phyloP scores from a whole-genome alignment of 35 echinoderm and acorn worm genomes.

The Ophioderma brevispina region DNA sequence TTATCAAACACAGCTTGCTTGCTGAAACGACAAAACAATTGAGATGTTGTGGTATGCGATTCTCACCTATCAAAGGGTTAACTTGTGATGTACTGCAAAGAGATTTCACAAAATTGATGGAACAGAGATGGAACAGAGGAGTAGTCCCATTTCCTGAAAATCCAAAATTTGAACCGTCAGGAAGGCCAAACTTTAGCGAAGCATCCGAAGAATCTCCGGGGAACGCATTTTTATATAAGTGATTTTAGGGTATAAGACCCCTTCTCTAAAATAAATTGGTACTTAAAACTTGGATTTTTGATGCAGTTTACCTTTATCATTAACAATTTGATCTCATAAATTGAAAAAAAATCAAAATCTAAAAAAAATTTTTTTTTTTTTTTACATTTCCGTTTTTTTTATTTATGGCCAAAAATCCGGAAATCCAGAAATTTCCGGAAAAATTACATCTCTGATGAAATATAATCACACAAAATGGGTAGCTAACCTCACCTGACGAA shows the following conservation, averaged over 20 bases:
- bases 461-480: not conserved
- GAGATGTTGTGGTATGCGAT: not conserved
- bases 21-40: constrained; percentile 41
- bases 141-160: too few species aligned
- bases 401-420: not conserved
- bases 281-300: too few species aligned
- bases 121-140: too few species aligned
- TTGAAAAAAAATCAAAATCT: too few species aligned
- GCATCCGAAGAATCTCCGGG: not conserved
- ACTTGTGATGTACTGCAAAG: not conserved
- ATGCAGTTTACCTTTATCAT: not conserved
- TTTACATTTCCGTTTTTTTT: too few species aligned
- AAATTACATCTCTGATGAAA: not conserved
- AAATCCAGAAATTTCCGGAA: not conserved
- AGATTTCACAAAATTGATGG: too few species aligned
- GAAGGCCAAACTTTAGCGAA: not conserved
- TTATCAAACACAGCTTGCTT: constrained; percentile 90
- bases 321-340: not conserved
- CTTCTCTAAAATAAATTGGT: too few species aligned
- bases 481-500: constrained; percentile 82
- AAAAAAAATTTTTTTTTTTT: too few species aligned
- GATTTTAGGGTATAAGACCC: too few species aligned
- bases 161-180: not conserved
- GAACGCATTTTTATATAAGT: not conserved
- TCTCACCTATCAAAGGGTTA: not conserved